Percentiles rank a stretch among this genome's conserved stretches.
These are phyloP conservation scores for Trimorus sp. DNA, from an alignment of 2,888 invertebrate genomes.

Conservation along the genomic window DNA sequence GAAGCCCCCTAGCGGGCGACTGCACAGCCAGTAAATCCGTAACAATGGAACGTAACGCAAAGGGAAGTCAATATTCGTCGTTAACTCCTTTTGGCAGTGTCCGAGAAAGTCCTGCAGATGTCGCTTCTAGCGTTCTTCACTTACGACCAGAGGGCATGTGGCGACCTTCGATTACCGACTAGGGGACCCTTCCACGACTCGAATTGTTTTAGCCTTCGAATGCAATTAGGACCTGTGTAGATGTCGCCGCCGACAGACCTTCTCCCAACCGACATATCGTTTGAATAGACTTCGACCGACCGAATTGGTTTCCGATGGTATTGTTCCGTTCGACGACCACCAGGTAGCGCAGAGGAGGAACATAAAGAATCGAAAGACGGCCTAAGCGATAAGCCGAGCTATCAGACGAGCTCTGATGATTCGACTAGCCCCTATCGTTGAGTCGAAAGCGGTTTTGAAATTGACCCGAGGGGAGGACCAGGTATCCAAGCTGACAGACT, in stretches of 20 bases:
- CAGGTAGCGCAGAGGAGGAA: neutral
- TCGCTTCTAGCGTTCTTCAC: constrained; percentile 14
- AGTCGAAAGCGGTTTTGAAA: constrained; percentile 17
- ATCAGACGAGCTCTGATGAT: constrained; percentile 42
- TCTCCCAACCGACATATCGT: constrained; percentile 52
- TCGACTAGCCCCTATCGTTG: constrained; percentile 45
- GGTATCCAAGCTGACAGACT: constrained; percentile 7
- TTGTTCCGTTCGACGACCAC: constrained; percentile 3
- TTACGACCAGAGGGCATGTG: no score
- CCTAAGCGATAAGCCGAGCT: constrained; percentile 43
- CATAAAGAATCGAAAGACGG: constrained; percentile 53
- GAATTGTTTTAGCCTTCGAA: constrained; percentile 28
- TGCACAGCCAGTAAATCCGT: constrained; percentile 80
- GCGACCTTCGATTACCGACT: neutral
- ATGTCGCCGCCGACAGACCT: constrained; percentile 29
- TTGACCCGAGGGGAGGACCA: neutral
- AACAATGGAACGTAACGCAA: constrained; percentile 16
- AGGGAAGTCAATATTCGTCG: constrained; percentile 55
- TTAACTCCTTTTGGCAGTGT: constrained; percentile 59
- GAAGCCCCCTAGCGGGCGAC: constrained; percentile 82
- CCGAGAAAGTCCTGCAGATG: constrained; percentile 43
- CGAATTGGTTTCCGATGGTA: neutral
- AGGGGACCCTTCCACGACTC: constrained; percentile 8
- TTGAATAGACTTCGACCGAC: constrained; percentile 26
- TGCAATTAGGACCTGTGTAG: constrained; percentile 23